Percentiles rank a stretch among this genome's conserved stretches.
Conservation (phyloP, 2,888 invertebrate genomes). For the Tetragonisca angustula region DNA sequence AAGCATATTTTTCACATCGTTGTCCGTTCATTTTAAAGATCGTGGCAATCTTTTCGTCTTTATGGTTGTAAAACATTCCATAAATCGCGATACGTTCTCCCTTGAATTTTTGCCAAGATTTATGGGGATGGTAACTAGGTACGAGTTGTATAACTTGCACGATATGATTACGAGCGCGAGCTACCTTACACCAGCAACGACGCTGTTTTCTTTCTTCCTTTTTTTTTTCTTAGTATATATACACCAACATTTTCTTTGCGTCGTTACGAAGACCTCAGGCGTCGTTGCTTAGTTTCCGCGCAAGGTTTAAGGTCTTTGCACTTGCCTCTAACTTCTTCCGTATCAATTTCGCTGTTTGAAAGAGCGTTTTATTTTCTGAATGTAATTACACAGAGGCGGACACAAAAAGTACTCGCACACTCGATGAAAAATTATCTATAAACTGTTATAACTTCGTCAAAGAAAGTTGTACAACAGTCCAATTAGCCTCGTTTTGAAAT, state of each 20-base stretch:
- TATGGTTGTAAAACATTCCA: constrained; percentile 34
- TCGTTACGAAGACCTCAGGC: not conserved
- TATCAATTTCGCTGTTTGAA: not conserved
- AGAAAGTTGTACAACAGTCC: no score
- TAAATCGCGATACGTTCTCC: constrained; percentile 40
- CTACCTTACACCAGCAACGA: not conserved
- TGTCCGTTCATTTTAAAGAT: not conserved
- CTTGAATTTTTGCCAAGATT: constrained; percentile 57
- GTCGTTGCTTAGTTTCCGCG: not conserved
- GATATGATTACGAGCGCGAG: constrained; percentile 38
- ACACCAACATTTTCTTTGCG: not conserved
- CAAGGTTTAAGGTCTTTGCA: not conserved
- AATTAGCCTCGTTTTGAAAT: no score
- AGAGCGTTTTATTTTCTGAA: not conserved
- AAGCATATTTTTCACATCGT: not conserved
- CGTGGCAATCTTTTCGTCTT: constrained; percentile 17
- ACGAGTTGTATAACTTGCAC: constrained; percentile 31
- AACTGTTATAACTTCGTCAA: no score
- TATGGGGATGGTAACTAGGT: constrained; percentile 40
- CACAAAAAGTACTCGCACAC: no score
- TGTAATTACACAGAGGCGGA: not conserved
- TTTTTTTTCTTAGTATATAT: no score
- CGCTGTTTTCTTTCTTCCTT: not conserved
- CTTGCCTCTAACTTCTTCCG: not conserved
- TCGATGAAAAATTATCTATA: no score